A percentile compares a stretch with the other conserved stretches of the same genome.
Conservation (phyloP, 1,140 invertebrate genomes). For the Anoplolepis gracilipes region DNA sequence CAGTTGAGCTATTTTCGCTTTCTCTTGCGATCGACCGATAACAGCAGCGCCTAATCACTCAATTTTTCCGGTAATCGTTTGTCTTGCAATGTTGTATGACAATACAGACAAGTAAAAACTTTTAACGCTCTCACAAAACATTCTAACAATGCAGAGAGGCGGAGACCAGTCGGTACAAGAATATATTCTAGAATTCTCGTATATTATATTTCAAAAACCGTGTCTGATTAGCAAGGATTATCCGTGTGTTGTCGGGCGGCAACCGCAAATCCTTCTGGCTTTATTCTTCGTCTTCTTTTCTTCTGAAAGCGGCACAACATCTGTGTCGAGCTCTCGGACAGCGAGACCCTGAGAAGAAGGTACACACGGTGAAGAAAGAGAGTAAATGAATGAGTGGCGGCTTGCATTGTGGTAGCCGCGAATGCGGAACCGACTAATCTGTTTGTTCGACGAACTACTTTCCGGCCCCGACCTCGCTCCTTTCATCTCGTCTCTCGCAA, state of each 20-base stretch:
- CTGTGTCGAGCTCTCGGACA: background rate
- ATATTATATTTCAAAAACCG: constrained; percentile 8
- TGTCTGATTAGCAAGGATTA: background rate
- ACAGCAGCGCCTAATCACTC: constrained; percentile 39
- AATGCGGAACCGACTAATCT: constrained; percentile 56
- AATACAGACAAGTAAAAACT: constrained; percentile 41
- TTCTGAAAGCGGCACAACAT: background rate
- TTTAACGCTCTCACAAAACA: constrained; percentile 24
- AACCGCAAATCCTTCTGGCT: background rate
- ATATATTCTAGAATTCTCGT: background rate
- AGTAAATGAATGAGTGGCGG: constrained; percentile 9
- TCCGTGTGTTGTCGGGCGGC: background rate
- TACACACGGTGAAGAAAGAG: background rate
- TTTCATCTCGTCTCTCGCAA: constrained; percentile 58
- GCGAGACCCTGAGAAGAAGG: background rate
- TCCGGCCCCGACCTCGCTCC: background rate
- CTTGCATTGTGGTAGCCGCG: constrained; percentile 1
- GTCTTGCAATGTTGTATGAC: constrained; percentile 23
- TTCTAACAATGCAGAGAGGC: background rate
- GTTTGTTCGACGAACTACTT: constrained; percentile 65
- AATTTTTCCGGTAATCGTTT: background rate
- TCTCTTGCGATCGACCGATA: constrained; percentile 28
- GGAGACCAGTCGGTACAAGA: background rate
- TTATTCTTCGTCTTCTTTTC: background rate
- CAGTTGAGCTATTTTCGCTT: constrained; percentile 20